Evolutionary conservation across 1,140 invertebrate genomes (phyloP), one percentile per base, ranked within the genome.

Genomic region (Lordiphosa collinella): DNA sequence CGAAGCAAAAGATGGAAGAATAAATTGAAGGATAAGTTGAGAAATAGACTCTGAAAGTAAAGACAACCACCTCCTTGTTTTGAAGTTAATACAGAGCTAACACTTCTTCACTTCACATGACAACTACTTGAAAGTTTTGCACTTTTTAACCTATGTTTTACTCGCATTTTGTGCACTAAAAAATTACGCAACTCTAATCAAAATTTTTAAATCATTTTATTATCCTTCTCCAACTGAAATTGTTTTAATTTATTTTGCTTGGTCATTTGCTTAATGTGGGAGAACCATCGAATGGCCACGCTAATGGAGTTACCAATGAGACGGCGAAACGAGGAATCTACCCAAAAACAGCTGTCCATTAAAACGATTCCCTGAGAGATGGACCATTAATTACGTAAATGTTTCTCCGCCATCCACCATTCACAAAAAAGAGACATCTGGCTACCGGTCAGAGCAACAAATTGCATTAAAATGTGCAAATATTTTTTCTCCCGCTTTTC

Each of bases 391-490:
- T 80, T 76, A 80, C 76, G 61, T 22, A 46, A 64, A 54, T 50
- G 61, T 55, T 50, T 36, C 54, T 22, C 18, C 12, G 4, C 9
- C n/a, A 3, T 31, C 9, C n/a, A 7, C 6, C 1, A 4, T 25
- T 25, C 22, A 47, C 13, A 9, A 16, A 32, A 13, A 5, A 49
- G 22, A 2, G 22, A 8, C 34, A n/a, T 18, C 18, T 31, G 32
- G 1, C 1, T 9, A 22, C 44, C 46, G 22, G 32, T 38, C 35
- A 31, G 44, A 66, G 36, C 38, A 53, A 64, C 74, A 70, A 78
- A 82, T 82, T 82, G 78, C 76, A 82, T 84, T 82, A 44, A 80
- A 82, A 75, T 63, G 66, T 62, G 56, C 70, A 82, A 70, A 80
- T 71, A 75, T 82, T 75, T 68, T 75, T 49, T 49, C 36, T 12